A percentile compares a stretch with the other conserved stretches of the same genome.
Conservation (phyloP, 1,140 invertebrate genomes). For the Drosophila dunni region DNA sequence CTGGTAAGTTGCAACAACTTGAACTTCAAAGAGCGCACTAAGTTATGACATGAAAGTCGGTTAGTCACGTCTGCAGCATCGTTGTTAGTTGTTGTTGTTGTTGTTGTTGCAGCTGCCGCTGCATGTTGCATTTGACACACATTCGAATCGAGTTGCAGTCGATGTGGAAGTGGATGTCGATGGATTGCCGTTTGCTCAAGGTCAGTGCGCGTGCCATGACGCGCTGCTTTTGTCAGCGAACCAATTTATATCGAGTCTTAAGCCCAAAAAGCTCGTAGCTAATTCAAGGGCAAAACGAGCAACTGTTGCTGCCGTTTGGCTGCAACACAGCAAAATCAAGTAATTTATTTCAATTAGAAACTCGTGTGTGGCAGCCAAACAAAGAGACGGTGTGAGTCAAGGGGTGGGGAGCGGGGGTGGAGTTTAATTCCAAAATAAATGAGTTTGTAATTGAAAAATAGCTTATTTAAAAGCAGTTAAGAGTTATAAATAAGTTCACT, state of each 20-base stretch:
- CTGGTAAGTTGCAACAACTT: constrained; percentile 52
- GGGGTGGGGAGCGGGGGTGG: background rate
- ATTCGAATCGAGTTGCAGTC: constrained; percentile 64
- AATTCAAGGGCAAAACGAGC: constrained; percentile 75
- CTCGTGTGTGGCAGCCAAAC: constrained; percentile 46
- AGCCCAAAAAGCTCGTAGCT: constrained; percentile 58
- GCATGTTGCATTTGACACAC: constrained; percentile 82
- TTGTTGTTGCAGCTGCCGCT: background rate
- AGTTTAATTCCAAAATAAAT: constrained; percentile 56
- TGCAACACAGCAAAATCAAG: constrained; percentile 9
- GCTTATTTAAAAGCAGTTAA: constrained; percentile 43
- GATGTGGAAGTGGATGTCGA: constrained; percentile 10
- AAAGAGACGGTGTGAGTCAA: background rate
- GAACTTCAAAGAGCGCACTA: constrained; percentile 74
- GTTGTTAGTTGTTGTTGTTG: constrained; percentile 1
- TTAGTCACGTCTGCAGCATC: constrained; percentile 73
- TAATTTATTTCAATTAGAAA: constrained; percentile 83
- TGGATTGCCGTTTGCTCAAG: constrained; percentile 59
- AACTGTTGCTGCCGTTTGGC: constrained; percentile 31
- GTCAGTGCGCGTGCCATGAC: constrained; percentile 58
- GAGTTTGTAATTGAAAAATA: constrained; percentile 21
- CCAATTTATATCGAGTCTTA: constrained; percentile 71
- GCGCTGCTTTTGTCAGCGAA: constrained; percentile 50
- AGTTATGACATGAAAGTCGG: constrained; percentile 83
- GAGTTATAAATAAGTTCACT: too few relatives aligned